These are phyloP conservation scores for Tetrao urogallus DNA, from an alignment of 2,113 vertebrate genomes.

Conservation along the genomic window DNA sequence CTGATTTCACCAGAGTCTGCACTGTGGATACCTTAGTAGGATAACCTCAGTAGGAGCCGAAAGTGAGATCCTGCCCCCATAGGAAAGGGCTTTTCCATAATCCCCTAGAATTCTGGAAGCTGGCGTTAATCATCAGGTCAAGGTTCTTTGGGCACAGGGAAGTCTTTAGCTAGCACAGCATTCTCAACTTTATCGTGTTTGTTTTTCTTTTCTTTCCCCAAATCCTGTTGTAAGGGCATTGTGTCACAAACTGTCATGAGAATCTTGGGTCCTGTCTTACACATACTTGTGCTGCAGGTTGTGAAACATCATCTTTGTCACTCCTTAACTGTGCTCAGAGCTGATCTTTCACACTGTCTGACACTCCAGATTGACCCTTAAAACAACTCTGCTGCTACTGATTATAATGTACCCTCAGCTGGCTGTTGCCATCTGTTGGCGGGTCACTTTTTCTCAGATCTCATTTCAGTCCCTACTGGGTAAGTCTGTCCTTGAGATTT, in stretches of 20 bases:
- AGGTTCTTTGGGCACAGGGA: not conserved
- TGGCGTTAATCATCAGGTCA: not conserved
- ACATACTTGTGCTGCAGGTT: not conserved
- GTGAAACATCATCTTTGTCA: not conserved
- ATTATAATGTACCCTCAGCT: not conserved
- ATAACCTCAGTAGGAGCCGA: not conserved
- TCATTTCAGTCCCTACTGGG: not conserved
- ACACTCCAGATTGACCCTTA: not conserved
- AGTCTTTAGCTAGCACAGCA: not conserved
- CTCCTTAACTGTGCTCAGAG: not conserved
- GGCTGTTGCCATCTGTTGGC: conserved; percentile 40
- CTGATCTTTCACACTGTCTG: not conserved
- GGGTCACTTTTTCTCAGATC: not conserved
- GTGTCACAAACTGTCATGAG: fast-evolving
- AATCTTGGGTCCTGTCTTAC: not conserved
- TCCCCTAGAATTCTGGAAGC: not conserved
- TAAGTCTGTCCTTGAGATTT: not conserved
- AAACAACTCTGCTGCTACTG: not conserved
- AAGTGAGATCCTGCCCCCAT: not conserved
- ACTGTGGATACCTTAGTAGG: not conserved
- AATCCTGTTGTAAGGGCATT: not conserved
- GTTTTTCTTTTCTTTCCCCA: not conserved
- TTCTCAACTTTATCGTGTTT: not conserved
- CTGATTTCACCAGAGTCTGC: not conserved
- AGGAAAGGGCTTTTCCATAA: not conserved